phyloP scores from a whole-genome alignment of 1,140 invertebrate species.

The Leptopilina boulardi region DNA sequence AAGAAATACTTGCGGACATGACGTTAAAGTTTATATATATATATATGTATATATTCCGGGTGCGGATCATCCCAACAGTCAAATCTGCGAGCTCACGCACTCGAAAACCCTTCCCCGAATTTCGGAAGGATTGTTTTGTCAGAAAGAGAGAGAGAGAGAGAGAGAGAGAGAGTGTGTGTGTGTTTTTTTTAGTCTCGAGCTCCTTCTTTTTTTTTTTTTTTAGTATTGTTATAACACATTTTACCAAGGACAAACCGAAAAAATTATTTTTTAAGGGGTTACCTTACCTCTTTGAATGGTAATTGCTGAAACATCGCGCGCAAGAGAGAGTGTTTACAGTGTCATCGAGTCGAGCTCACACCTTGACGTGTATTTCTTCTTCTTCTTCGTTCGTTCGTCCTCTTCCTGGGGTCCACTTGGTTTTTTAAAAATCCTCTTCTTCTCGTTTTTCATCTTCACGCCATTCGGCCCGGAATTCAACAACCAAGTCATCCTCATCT shows the following conservation, averaged over 20 bases:
- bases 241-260: conserved; percentile 61
- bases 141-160: background rate
- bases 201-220: conserved; percentile 20
- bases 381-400: background rate
- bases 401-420: conserved; percentile 36
- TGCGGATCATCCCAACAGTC: conserved; percentile 23
- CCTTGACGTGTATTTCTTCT: conserved; percentile 56
- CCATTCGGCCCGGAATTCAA: conserved; percentile 22
- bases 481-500: conserved; percentile 5
- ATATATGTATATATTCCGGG: too few species aligned
- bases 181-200: background rate
- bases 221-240: conserved; percentile 63
- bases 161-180: background rate
- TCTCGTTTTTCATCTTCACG: conserved; percentile 37
- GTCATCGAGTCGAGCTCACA: conserved; percentile 70
- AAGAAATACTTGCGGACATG: background rate
- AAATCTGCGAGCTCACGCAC: conserved; percentile 64
- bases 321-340: conserved; percentile 71
- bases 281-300: conserved; percentile 59
- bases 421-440: conserved; percentile 34
- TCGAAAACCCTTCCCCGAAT: conserved; percentile 35
- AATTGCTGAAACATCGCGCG: conserved; percentile 70
- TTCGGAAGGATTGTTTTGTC: background rate
- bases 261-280: conserved; percentile 29
- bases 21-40: background rate